Percentiles rank a stretch among this genome's conserved stretches.
These are phyloP conservation scores for Cataglyphis albicans DNA, from an alignment of 2,888 invertebrate species.

Conservation along the genomic window DNA sequence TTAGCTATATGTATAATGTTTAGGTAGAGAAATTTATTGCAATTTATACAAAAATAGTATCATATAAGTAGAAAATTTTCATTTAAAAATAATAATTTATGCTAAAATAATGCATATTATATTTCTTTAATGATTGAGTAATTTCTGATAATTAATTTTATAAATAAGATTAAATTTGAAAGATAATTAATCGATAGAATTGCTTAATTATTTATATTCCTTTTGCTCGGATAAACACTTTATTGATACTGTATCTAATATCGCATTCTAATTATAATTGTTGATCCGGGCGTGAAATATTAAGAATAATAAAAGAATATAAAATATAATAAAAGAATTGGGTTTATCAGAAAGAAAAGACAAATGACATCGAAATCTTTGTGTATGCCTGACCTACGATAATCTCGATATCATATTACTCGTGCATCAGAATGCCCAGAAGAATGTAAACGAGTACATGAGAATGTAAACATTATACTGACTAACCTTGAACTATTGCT, in stretches of 20 bases:
- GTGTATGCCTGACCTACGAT: slow-evolving; percentile 69
- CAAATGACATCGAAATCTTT: slow-evolving; percentile 58
- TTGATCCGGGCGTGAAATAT: background rate
- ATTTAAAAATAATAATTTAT: slow-evolving; percentile 9
- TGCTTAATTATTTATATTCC: slow-evolving; percentile 18
- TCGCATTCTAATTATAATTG: slow-evolving; percentile 31
- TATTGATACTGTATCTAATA: slow-evolving; percentile 21
- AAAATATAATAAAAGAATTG: background rate
- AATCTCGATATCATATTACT: slow-evolving; percentile 53
- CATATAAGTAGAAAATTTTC: background rate
- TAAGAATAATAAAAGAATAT: no score
- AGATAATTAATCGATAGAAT: background rate
- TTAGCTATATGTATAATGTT: background rate
- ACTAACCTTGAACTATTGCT: slow-evolving; percentile 28
- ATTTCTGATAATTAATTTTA: background rate
- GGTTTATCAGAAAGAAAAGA: slow-evolving; percentile 27
- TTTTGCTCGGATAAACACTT: slow-evolving; percentile 17
- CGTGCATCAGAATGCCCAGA: background rate
- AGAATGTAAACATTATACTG: slow-evolving; percentile 28
- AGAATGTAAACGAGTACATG: slow-evolving; percentile 15
- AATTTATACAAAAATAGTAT: background rate
- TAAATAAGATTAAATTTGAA: slow-evolving; percentile 10
- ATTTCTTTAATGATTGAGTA: slow-evolving; percentile 8
- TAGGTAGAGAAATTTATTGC: background rate
- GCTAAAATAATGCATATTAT: background rate